Conservation (phyloP, 1,140 invertebrate genomes). For the Chelonus insularis region DNA sequence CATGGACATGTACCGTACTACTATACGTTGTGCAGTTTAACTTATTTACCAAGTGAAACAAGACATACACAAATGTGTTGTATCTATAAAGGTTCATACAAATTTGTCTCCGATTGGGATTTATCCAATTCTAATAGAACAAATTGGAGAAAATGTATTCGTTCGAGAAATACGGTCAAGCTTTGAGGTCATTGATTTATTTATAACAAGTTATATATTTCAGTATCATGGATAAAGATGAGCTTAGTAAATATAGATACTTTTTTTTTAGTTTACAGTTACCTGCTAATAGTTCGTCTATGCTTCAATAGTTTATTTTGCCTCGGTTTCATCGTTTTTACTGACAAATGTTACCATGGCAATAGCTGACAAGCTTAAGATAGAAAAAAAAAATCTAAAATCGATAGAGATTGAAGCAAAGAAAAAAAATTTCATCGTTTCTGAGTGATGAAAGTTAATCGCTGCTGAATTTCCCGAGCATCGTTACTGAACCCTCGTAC, state of each 20-base stretch:
- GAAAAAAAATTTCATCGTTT: conserved; percentile 11
- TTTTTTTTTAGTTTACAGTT: too few relatives aligned
- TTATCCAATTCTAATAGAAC: too few relatives aligned
- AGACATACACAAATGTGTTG: too few relatives aligned
- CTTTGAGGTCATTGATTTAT: too few relatives aligned
- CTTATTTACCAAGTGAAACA: conserved; percentile 15
- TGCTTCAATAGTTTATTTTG: too few relatives aligned
- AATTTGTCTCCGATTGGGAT: conserved; percentile 19
- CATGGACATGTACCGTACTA: neutral
- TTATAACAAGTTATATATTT: too few relatives aligned
- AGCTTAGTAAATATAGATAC: too few relatives aligned
- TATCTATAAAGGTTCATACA: neutral
- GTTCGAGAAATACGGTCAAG: too few relatives aligned
- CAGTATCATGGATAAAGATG: too few relatives aligned
- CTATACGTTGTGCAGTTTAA: neutral
- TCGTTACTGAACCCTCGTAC: conserved; percentile 12
- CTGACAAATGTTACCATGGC: neutral
- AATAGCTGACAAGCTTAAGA: neutral
- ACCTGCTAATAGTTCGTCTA: too few relatives aligned
- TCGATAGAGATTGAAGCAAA: neutral
- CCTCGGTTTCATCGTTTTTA: too few relatives aligned
- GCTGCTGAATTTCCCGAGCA: conserved; percentile 17
- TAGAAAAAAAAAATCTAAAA: neutral
- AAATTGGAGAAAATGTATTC: too few relatives aligned
- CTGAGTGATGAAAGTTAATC: conserved; percentile 23